phyloP scores from a whole-genome alignment of 2,888 invertebrate species.

The Chrysodeixis includens region DNA sequence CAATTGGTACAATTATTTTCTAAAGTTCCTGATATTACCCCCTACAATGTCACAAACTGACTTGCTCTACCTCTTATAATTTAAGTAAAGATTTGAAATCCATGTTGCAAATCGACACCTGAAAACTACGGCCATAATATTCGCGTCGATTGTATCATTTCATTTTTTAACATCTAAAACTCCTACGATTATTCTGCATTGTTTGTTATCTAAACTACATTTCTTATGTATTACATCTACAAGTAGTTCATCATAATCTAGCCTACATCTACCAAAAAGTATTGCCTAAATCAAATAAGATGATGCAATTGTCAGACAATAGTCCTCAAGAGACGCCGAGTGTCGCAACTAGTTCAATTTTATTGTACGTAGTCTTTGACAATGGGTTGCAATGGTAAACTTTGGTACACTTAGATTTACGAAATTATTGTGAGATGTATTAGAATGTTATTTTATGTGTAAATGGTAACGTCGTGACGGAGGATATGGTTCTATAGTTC shows the following conservation, averaged over 20 bases:
- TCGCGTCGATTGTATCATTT: too few relatives aligned
- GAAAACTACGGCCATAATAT: too few relatives aligned
- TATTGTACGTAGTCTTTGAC: conserved; percentile 62
- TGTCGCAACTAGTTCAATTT: conserved; percentile 59
- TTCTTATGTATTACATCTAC: too few relatives aligned
- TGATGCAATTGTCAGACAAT: conserved; percentile 47
- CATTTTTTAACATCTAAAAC: too few relatives aligned
- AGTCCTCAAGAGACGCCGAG: conserved; percentile 42
- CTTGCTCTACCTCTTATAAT: too few relatives aligned
- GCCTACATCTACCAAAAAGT: conserved; percentile 12
- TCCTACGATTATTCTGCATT: too few relatives aligned
- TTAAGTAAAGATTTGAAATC: too few relatives aligned
- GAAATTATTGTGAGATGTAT: conserved; percentile 35
- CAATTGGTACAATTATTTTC: too few relatives aligned
- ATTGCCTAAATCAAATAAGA: conserved; percentile 41
- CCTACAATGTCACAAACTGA: too few relatives aligned
- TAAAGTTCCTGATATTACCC: too few relatives aligned
- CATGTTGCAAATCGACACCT: too few relatives aligned
- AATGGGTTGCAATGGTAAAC: conserved; percentile 62
- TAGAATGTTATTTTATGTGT: conserved; percentile 6
- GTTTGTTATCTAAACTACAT: too few relatives aligned
- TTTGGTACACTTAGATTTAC: conserved; percentile 44
- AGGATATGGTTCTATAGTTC: background rate
- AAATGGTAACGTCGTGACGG: background rate
- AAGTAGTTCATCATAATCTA: background rate